phyloP scores from a whole-genome alignment of 1,140 invertebrate genomes.

The Stenopsyche tienmushanensis region DNA sequence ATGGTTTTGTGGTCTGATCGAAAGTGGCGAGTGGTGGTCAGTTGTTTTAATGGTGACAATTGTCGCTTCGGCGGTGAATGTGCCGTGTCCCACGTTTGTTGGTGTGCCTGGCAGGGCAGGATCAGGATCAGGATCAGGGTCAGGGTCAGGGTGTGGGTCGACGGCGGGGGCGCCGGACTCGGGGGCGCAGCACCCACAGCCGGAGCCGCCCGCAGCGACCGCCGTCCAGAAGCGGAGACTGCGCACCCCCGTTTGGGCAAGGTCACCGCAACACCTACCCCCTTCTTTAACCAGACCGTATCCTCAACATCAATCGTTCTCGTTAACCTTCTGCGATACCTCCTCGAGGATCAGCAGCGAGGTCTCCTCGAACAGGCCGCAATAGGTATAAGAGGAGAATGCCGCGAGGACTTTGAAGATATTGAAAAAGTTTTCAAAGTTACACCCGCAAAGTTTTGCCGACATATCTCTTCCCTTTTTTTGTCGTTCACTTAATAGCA shows the following conservation, averaged over 20 bases:
- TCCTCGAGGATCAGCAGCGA: neutral
- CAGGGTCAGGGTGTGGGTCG: constrained; percentile 23
- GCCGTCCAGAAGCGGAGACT: constrained; percentile 65
- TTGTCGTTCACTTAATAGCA: constrained; percentile 9
- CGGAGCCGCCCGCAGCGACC: constrained; percentile 40
- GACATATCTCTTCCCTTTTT: too few species aligned
- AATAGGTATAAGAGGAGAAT: constrained; percentile 34
- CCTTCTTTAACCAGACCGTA: constrained; percentile 2
- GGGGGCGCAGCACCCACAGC: constrained; percentile 32
- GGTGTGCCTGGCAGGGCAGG: constrained; percentile 25
- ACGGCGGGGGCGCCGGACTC: constrained; percentile 35
- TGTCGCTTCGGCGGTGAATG: constrained; percentile 21
- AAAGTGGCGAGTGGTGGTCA: neutral
- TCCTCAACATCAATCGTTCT: constrained; percentile 5
- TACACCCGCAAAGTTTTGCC: neutral
- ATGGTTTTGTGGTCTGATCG: too few species aligned
- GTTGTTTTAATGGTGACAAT: constrained; percentile 8
- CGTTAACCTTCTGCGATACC: neutral
- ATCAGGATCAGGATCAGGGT: constrained; percentile 10
- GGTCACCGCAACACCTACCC: constrained; percentile 50
- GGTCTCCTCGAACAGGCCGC: neutral
- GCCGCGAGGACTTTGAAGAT: constrained; percentile 38
- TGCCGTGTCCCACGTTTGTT: constrained; percentile 31
- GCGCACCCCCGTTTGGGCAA: constrained; percentile 73
- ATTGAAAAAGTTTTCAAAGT: constrained; percentile 33